Evolutionary conservation across 2,113 vertebrate species (phyloP).

Genomic region (Podilymbus podiceps): DNA sequence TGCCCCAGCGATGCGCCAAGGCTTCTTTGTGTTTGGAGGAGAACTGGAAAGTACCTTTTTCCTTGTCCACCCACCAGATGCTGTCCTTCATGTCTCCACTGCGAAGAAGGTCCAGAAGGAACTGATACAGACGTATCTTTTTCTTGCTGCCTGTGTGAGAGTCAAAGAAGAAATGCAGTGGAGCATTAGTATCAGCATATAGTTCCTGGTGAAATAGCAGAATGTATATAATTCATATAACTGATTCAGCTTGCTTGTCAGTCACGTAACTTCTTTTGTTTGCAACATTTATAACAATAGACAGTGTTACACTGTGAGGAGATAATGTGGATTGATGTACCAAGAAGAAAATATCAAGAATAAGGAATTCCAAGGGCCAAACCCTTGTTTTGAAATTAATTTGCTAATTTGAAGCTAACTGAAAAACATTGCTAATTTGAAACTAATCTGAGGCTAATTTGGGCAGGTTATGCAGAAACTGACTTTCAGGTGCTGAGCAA

Average conservation of each 20-base stretch:
- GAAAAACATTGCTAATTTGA: neutral
- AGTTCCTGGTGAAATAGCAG: neutral
- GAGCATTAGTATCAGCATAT: neutral
- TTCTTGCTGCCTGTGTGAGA: constrained; percentile 89
- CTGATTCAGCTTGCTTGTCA: neutral
- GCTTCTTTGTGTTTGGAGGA: constrained; percentile 99
- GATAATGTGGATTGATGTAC: neutral
- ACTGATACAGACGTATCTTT: constrained; percentile 98
- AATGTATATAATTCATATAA: neutral
- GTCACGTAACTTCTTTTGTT: neutral
- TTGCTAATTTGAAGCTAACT: neutral
- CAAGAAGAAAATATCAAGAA: neutral
- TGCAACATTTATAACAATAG: neutral
- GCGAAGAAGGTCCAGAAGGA: constrained; percentile 94
- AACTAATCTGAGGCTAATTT: neutral
- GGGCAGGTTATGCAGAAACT: neutral
- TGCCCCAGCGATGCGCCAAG: constrained; percentile 93
- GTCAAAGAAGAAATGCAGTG: neutral
- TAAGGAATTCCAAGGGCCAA: neutral
- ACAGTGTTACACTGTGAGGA: neutral
- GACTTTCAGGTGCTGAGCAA: neutral
- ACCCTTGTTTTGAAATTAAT: neutral
- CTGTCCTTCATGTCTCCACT: constrained; percentile 98
- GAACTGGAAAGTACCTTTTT: constrained; percentile 98
- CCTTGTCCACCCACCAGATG: constrained; percentile 99